phyloP scores from a whole-genome alignment of 2,113 vertebrate genomes.

The Chiloscyllium plagiosum region DNA sequence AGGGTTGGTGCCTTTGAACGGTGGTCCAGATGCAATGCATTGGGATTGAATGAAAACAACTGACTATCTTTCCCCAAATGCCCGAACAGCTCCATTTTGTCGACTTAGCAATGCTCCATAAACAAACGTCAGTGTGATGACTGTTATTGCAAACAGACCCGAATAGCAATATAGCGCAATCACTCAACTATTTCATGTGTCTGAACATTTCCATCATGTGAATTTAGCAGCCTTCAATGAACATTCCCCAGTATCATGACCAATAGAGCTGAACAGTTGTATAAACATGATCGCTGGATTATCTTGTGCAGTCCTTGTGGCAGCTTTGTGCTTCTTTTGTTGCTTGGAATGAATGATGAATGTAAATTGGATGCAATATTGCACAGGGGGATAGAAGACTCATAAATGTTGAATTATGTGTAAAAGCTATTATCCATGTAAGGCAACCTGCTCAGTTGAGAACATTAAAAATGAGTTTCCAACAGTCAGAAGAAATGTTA shows the following conservation, averaged over 20 bases:
- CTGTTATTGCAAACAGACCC: neutral
- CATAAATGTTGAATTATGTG: constrained; percentile 28
- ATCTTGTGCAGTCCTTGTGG: neutral
- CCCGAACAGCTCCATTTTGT: too few relatives aligned
- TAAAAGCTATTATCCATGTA: neutral
- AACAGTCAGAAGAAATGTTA: constrained; percentile 9
- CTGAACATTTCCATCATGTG: too few relatives aligned
- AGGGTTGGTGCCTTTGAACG: neutral
- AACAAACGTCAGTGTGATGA: neutral
- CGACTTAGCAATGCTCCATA: neutral
- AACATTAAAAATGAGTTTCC: neutral
- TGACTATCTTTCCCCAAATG: neutral
- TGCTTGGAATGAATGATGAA: neutral
- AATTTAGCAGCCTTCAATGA: neutral
- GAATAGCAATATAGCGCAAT: neutral
- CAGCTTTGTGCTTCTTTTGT: neutral
- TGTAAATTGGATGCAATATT: constrained; percentile 9
- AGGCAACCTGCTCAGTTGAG: neutral
- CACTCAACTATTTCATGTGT: neutral
- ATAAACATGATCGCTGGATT: too few relatives aligned
- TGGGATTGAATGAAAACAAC: neutral
- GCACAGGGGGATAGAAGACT: neutral
- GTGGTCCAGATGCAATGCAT: neutral
- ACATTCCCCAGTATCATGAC: neutral
- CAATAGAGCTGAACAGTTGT: neutral